Evolutionary conservation across 2,797 vertebrate genomes (phyloP).

Genomic region (Lutjanus argentimaculatus): DNA sequence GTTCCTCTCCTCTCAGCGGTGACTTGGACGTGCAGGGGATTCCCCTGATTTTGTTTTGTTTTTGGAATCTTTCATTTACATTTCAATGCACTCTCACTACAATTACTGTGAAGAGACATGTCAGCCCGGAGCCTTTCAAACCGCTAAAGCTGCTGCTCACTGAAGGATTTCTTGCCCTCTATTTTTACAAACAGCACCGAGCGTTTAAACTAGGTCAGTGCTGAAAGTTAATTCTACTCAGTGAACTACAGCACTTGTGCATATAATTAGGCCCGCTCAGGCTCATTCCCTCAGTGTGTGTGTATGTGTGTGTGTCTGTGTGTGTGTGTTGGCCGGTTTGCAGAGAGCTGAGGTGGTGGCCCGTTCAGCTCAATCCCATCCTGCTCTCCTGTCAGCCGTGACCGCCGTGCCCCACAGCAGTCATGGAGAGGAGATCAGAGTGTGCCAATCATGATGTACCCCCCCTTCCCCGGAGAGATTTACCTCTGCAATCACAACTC

Average conservation of each 20-base stretch:
- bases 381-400: constrained; percentile 22
- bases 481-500: constrained; percentile 7
- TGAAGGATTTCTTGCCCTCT: constrained; percentile 17
- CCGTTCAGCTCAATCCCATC: constrained; percentile 19
- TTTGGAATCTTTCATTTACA: constrained; percentile 13
- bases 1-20: background rate
- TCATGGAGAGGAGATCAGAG: constrained; percentile 21
- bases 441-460: constrained; percentile 12
- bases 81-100: background rate
- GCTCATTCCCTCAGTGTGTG: constrained; percentile 15
- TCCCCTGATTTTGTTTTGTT: constrained; percentile 21
- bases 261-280: constrained; percentile 34
- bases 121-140: constrained; percentile 24
- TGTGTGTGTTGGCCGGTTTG: background rate
- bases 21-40: constrained; percentile 27
- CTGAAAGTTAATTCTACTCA: constrained; percentile 51
- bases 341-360: constrained; percentile 14
- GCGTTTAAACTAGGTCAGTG: constrained; percentile 64
- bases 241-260: constrained; percentile 39
- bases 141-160: constrained; percentile 23
- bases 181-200: constrained; percentile 49
- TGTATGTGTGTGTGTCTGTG: constrained; percentile 3
- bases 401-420: constrained; percentile 6
- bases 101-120: constrained; percentile 11
- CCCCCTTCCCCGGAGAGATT: background rate